Evolutionary conservation across 2,113 vertebrate species (phyloP).

Genomic region (Percopsis transmontana): DNA sequence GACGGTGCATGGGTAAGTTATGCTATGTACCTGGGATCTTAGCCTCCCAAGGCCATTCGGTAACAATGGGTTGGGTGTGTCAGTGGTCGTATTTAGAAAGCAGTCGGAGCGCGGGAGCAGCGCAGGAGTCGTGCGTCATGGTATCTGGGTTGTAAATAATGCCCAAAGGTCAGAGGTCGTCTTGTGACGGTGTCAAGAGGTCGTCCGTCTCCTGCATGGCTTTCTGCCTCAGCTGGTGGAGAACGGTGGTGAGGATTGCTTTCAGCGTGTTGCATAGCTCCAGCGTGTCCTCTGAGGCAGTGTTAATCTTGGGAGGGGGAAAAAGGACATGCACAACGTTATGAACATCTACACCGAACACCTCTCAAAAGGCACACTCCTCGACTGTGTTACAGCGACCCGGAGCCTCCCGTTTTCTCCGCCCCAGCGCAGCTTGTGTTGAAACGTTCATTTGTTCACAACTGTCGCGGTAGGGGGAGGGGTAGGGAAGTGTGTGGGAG

Average conservation of each 20-base stretch:
- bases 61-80: too few relatives aligned
- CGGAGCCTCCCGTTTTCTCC: too few relatives aligned
- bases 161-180: slow-evolving; percentile 20
- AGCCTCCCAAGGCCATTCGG: too few relatives aligned
- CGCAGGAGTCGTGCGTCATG: slow-evolving; percentile 16
- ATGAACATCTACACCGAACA: neutral
- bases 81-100: too few relatives aligned
- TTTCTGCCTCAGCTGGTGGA: slow-evolving; percentile 81
- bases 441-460: too few relatives aligned
- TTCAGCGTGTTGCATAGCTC: slow-evolving; percentile 81
- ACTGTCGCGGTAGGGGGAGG: too few relatives aligned
- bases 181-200: neutral
- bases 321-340: slow-evolving; percentile 4
- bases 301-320: slow-evolving; percentile 77
- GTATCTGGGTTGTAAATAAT: slow-evolving; percentile 23
- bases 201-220: slow-evolving; percentile 2
- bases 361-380: too few relatives aligned
- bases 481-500: too few relatives aligned
- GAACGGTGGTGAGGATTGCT: slow-evolving; percentile 83
- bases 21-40: too few relatives aligned
- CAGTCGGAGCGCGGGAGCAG: slow-evolving; percentile 29
- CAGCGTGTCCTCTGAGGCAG: slow-evolving; percentile 79
- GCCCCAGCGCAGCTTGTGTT: too few relatives aligned
- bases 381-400: too few relatives aligned
- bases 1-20: too few relatives aligned